Evolutionary conservation across 2,888 invertebrate genomes (phyloP), one percentile per base, ranked within the genome.

Genomic region (Drosophila antonietae): DNA sequence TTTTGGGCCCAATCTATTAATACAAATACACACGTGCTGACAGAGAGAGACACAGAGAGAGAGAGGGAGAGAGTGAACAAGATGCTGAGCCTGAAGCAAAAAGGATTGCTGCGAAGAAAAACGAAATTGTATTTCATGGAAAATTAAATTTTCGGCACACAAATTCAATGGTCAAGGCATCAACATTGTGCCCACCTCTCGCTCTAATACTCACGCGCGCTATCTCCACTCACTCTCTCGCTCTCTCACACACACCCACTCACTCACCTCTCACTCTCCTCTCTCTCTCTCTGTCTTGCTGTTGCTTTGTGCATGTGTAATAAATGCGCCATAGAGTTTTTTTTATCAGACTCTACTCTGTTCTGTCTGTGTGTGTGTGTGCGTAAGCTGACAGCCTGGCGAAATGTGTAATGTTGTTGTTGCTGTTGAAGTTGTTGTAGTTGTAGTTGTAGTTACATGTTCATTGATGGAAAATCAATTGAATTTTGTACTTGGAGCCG

Each of bases 391-490:
- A 65, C 61, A 72, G 71, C 49, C 44, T 37, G 75, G 18, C 46
- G 31, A 59, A 65, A 43, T 59, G 53, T 55, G 49, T 55, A 39
- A 3, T 43, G 43, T 43, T 43, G 23, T 28, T 28, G 28, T 28
- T 28, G 52, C 23, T 63, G 37, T 9, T 44, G 59, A 5, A 59
- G 18, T 58, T 43, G 65, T 59, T 43, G 65, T 59, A 20, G 20
- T 20, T 67, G 39, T 58, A 72, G 66, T 59, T 64, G 41, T 58
- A 64, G 67, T 55, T 72, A 76, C 76, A 76, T 76, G 56, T 68
- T 53, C 67, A 81, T 81, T 81, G 80, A 78, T 75, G 80, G 73
- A 61, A 80, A 84, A 81, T 80, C 84, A 82, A 83, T 84, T 80
- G 66, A 62, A 75, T 75, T 75, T 75, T 73, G 68, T 72, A 58